Evolutionary conservation across 2,797 vertebrate species (phyloP).

Genomic region (Epinephelus malabaricus): DNA sequence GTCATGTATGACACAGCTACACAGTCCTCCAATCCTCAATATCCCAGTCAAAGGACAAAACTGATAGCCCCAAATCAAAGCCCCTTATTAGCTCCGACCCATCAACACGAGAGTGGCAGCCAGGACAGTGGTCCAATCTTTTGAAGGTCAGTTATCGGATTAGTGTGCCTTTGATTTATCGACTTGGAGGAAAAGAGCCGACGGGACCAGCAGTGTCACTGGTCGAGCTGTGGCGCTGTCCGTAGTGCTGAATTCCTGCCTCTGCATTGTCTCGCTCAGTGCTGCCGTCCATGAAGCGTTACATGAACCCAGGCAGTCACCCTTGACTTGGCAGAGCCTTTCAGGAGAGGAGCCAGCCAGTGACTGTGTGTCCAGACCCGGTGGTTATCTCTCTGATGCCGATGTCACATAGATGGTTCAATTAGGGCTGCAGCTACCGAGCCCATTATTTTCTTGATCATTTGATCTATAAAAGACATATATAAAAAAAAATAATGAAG

Average conservation of each 20-base stretch:
- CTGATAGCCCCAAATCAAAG: slow-evolving; percentile 41
- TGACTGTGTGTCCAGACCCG: slow-evolving; percentile 43
- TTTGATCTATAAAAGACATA: neutral
- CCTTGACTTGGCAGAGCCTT: slow-evolving; percentile 56
- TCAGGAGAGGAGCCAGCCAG: slow-evolving; percentile 50
- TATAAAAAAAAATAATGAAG: neutral
- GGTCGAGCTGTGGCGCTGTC: slow-evolving; percentile 61
- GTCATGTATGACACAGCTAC: neutral
- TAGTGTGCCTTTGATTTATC: slow-evolving; percentile 71
- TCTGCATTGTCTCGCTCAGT: slow-evolving; percentile 56
- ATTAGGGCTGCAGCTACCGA: slow-evolving; percentile 5
- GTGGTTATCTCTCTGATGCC: slow-evolving; percentile 28
- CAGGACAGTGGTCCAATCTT: slow-evolving; percentile 67
- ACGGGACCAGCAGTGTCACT: slow-evolving; percentile 50
- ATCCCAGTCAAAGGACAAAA: slow-evolving; percentile 46
- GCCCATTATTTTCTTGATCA: neutral
- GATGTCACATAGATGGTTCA: slow-evolving; percentile 41
- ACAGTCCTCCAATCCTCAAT: neutral
- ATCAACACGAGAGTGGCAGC: slow-evolving; percentile 54
- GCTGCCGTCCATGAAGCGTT: slow-evolving; percentile 58
- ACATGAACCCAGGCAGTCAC: slow-evolving; percentile 57
- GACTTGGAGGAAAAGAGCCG: slow-evolving; percentile 64
- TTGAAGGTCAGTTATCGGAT: slow-evolving; percentile 77
- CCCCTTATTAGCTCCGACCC: slow-evolving; percentile 61
- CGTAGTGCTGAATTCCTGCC: slow-evolving; percentile 66